Conservation (phyloP, 2,113 vertebrate genomes). For the Lophotis ruficrista region DNA sequence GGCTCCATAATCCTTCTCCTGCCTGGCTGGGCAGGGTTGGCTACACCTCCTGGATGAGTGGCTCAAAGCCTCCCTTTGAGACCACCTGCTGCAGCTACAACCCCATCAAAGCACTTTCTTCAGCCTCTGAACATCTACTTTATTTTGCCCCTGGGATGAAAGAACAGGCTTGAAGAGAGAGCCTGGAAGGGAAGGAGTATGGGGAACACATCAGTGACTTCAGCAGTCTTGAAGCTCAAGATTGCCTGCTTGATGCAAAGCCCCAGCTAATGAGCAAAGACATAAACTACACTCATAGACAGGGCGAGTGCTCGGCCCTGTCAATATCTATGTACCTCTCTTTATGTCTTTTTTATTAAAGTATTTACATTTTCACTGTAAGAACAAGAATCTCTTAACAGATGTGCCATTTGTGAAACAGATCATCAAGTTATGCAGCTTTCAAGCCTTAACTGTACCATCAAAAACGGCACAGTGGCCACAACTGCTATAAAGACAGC, state of each 20-base stretch:
- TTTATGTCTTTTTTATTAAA: not conserved
- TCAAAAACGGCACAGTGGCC: not conserved
- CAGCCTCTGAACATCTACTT: not conserved
- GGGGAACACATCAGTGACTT: not conserved
- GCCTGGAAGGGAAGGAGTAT: not conserved
- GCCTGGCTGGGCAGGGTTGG: not conserved
- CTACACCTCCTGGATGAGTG: not conserved
- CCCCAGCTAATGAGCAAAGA: not conserved
- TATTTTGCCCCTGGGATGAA: not conserved
- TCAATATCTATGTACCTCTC: not conserved
- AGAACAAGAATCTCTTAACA: not conserved
- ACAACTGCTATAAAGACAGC: not conserved
- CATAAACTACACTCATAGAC: not conserved
- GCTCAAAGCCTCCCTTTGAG: not conserved
- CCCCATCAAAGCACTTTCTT: not conserved
- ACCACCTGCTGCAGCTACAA: not conserved
- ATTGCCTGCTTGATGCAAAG: not conserved
- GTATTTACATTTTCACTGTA: not conserved
- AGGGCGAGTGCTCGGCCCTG: not conserved
- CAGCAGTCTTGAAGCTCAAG: not conserved
- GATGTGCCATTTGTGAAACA: not conserved
- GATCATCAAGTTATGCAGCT: not conserved
- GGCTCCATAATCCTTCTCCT: not conserved
- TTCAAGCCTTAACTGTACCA: not conserved
- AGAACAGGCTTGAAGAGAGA: not conserved